Base-by-base conservation (phyloP, 2,888 invertebrate species). In the Hirtodrosophila alboralis region DNA sequence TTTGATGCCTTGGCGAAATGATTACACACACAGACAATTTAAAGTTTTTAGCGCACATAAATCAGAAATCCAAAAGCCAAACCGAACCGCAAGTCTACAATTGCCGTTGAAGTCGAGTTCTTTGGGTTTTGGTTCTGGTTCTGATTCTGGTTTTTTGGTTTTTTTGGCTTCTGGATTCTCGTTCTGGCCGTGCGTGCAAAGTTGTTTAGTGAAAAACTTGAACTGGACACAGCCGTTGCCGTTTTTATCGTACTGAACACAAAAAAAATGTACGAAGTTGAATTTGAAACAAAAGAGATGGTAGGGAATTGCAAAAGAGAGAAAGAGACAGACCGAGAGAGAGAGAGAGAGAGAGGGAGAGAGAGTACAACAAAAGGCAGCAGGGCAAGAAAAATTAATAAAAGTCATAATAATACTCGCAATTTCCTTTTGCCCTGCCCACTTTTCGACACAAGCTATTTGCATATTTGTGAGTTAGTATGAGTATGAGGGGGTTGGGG, bases 391-490 rank as follows among this genome's bases (percentile, higher is more conserved):
- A 75, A 85, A 78, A 83, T 84, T 79, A 84, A 84, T 75, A 84
- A 84, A 77, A 77, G 71, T 78, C 70, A 79, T 85, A 87, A 85
- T 85, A 87, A 86, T 80, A 75, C 84, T 87, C 76, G 80, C 84
- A 85, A 84, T 84, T 87, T 84, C 86, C 87, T 74, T n/a, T 68
- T 66, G 47, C 62, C 54, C 62, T 49, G 48, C 48, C 68, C 48
- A 44, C 62, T 41, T 60, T 69, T 64, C 61, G 43, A 37, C 70
- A 38, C 44, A 38, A 40, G 63, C 74, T 52, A 53, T 78, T 78
- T 70, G 52, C 67, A 67, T 67, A 67, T 57, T 65, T 52, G n/a
- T n/a, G 52, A 66, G 26, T 23, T 60, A 21, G 27, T 8, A 52
- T 14, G 13, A 1, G 26, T 28, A 18, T 18, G n/a, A 18, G 4